Conservation (phyloP, 2,888 invertebrate genomes). For the Drosophila lutescens region DNA sequence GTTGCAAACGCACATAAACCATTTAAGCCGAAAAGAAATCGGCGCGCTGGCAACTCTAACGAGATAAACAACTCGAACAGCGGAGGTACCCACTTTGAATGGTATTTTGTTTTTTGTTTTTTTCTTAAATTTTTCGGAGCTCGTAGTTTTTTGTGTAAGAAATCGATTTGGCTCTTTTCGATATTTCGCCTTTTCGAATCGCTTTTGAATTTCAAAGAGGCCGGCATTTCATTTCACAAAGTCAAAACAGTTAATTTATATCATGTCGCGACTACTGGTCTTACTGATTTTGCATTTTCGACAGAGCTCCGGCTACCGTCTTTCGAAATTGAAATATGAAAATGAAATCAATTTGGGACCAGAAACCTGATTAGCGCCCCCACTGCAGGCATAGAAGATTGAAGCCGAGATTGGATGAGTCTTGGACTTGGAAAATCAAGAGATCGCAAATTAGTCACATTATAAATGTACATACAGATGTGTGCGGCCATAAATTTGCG, state of each 20-base stretch:
- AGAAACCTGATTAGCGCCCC: slow-evolving; percentile 77
- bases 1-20: slow-evolving; percentile 80
- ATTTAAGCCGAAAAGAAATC: slow-evolving; percentile 79
- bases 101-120: slow-evolving; percentile 39
- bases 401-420: slow-evolving; percentile 14
- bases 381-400: slow-evolving; percentile 49
- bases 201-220: slow-evolving; percentile 70
- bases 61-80: slow-evolving; percentile 50
- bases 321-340: slow-evolving; percentile 80
- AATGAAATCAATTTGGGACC: slow-evolving; percentile 73
- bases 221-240: slow-evolving; percentile 81
- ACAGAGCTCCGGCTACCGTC: slow-evolving; percentile 56
- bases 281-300: slow-evolving; percentile 82
- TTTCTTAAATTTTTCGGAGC: slow-evolving; percentile 23
- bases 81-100: slow-evolving; percentile 47
- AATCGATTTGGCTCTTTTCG: slow-evolving; percentile 35
- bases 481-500: slow-evolving; percentile 71
- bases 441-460: slow-evolving; percentile 73
- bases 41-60: slow-evolving; percentile 67
- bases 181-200: slow-evolving; percentile 48
- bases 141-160: slow-evolving; percentile 26
- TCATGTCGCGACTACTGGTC: slow-evolving; percentile 84
- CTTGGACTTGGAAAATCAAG: slow-evolving; percentile 43
- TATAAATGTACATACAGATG: slow-evolving; percentile 70
- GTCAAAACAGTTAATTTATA: slow-evolving; percentile 83